Evolutionary conservation across 2,113 vertebrate species (phyloP).

Genomic region (Campylorhamphus procurvoides): DNA sequence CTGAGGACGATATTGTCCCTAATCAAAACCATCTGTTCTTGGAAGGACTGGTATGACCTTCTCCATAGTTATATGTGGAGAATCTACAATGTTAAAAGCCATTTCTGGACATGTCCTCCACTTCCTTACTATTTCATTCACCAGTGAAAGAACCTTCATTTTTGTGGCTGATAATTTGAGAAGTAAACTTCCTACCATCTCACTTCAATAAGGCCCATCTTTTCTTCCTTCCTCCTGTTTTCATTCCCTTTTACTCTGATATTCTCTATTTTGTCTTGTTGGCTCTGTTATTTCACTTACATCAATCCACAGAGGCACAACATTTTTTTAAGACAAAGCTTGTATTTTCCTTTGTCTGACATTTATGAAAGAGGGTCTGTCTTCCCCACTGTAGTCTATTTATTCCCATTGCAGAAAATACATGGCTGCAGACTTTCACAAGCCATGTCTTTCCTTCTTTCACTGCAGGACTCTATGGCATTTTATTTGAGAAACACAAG

Average conservation of each 20-base stretch:
- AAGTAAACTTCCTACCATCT: background rate
- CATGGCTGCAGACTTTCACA: background rate
- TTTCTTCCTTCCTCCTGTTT: background rate
- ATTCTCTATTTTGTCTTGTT: background rate
- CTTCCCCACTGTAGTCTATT: background rate
- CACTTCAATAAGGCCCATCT: background rate
- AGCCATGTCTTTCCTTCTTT: background rate
- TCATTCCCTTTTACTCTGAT: background rate
- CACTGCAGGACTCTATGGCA: conserved; percentile 85
- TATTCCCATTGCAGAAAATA: background rate
- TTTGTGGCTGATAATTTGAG: background rate
- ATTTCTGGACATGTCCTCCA: background rate
- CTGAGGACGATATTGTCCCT: background rate
- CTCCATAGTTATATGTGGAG: background rate
- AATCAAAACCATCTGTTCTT: background rate
- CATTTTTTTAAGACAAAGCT: background rate
- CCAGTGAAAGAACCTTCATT: background rate
- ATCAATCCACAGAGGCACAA: background rate
- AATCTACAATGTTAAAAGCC: background rate
- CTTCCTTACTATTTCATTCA: background rate
- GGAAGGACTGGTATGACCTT: background rate
- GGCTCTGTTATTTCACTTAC: background rate
- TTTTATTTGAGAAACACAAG: conserved; percentile 85
- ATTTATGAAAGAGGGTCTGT: background rate
- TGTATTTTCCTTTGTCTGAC: background rate